Evolutionary conservation across 2,888 invertebrate species (phyloP), one percentile per base, ranked within the genome.

Genomic region (Ophion costatus): DNA sequence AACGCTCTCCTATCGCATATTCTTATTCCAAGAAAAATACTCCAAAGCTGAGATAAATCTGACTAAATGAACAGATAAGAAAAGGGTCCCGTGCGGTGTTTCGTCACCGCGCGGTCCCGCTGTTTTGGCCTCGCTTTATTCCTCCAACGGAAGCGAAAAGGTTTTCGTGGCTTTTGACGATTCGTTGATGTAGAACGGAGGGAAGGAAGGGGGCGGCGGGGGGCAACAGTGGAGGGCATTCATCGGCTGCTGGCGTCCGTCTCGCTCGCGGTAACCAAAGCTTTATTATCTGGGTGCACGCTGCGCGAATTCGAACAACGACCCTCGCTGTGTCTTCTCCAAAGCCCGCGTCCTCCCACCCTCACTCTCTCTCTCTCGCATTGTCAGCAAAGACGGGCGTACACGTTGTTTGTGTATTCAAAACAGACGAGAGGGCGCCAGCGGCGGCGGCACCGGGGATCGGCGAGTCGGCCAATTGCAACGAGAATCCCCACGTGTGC

Each of bases 401-500:
- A 38, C 38, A 38, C 38, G 38, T 38, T 38, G 38, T 38, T 38
- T 38, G 38, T 38, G 7, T 9, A 7, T 9, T 0, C 9, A 9
- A 38, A 38, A 9, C 38, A 38, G 38, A 38, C 38, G 38, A 38
- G 38, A 38, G 38, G 38, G 5, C 38, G 38, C 1, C 38, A 3
- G 29, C 29, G 1, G 29, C 29, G 29, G 29, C 29, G 51, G n/a
- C 57, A 2, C 11, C n/a, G 20, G 10, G 85, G 4, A 87, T 83
- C 4, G 86, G 59, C n/a, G 82, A 80, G 9, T 88, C 92, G 77
- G 89, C 88, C 73, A 90, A 91, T 84, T 93, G 93, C 87, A 86
- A 86, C 45, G 89, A 89, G 29, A 87, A 92, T 76, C 93, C 94
- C 3, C 94, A 94, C 14, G 95, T 95, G 61, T 96, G 96, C 89